Evolutionary conservation across 23 tunicate species (phyloP).

Genomic region (Halocynthia aurantium): DNA sequence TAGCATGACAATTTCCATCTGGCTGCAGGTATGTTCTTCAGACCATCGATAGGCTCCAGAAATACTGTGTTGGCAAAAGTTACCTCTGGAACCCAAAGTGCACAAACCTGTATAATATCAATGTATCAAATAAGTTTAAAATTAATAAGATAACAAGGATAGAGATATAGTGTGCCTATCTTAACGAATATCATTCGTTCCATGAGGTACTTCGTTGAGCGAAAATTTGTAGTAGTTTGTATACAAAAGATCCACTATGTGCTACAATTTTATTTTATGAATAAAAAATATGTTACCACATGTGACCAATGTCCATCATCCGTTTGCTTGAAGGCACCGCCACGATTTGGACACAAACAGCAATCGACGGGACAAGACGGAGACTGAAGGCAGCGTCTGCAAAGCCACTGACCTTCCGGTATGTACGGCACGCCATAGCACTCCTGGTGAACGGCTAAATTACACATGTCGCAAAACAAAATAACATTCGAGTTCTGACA

Average conservation of each 20-base stretch:
- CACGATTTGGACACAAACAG: slow-evolving; percentile 77
- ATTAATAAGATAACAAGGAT: no score
- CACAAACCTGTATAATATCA: slow-evolving; percentile 55
- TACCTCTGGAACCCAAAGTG: slow-evolving; percentile 96
- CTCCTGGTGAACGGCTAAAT: slow-evolving; percentile 97
- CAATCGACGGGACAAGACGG: slow-evolving; percentile 95
- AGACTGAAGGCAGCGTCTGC: slow-evolving; percentile 83
- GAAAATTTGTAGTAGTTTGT: no score
- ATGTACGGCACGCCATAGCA: slow-evolving; percentile 99
- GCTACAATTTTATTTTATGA: no score
- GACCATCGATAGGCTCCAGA: slow-evolving; percentile 93
- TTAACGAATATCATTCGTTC: no score
- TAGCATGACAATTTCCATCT: slow-evolving; percentile 90
- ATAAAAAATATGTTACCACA: slow-evolving; percentile 25
- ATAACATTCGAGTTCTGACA: slow-evolving; percentile 94
- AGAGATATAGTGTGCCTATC: no score
- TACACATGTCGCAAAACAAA: slow-evolving; percentile 97
- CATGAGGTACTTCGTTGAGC: no score
- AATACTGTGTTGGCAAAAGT: slow-evolving; percentile 89
- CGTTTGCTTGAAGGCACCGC: slow-evolving; percentile 95
- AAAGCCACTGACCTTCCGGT: slow-evolving; percentile 99
- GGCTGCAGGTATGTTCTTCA: slow-evolving; percentile 79
- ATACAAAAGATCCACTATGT: no score
- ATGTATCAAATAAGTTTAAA: no score
- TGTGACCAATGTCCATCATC: slow-evolving; percentile 91